A percentile compares a stretch with the other conserved stretches of the same genome.
These are phyloP conservation scores for Tromatobia lineatoria DNA, from an alignment of 2,888 invertebrate genomes.

Conservation along the genomic window DNA sequence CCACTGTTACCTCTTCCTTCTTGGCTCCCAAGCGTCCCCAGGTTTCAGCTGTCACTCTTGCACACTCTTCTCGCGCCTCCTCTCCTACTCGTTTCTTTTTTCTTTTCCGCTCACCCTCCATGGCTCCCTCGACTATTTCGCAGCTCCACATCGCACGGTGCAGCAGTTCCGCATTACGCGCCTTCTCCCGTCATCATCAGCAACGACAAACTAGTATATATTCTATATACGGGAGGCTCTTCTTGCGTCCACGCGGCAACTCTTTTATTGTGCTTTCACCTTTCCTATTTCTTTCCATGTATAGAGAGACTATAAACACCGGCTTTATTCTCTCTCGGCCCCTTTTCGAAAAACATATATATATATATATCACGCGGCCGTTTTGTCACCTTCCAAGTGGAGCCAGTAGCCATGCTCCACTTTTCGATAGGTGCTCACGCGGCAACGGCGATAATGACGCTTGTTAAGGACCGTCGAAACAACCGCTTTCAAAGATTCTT, in stretches of 20 bases:
- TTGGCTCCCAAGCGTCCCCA: slow-evolving; percentile 40
- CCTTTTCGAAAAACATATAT: slow-evolving; percentile 24
- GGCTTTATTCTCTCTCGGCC: slow-evolving; percentile 38
- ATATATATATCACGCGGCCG: slow-evolving; percentile 30
- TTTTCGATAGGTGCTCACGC: slow-evolving; percentile 61
- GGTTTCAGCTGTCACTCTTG: slow-evolving; percentile 51
- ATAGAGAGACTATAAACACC: slow-evolving; percentile 49
- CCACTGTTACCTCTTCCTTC: slow-evolving; percentile 45
- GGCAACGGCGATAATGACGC: slow-evolving; percentile 46
- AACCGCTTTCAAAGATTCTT: slow-evolving; percentile 43
- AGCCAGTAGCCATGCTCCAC: slow-evolving; percentile 46
- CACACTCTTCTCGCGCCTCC: slow-evolving; percentile 58
- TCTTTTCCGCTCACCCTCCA: slow-evolving; percentile 61
- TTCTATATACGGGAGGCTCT: neutral
- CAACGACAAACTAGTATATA: slow-evolving; percentile 45
- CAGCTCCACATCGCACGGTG: slow-evolving; percentile 54
- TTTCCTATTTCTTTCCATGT: slow-evolving; percentile 44
- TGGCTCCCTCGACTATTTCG: slow-evolving; percentile 69
- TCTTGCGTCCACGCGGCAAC: neutral
- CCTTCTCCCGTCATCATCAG: slow-evolving; percentile 48
- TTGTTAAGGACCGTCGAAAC: slow-evolving; percentile 55
- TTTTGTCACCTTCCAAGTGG: slow-evolving; percentile 57
- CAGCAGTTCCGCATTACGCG: slow-evolving; percentile 49
- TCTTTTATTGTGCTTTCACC: slow-evolving; percentile 44
- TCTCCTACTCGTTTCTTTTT: slow-evolving; percentile 53